Conservation (phyloP, 53 echinoderm and acorn worm genomes). For the Antedon mediterranea region DNA sequence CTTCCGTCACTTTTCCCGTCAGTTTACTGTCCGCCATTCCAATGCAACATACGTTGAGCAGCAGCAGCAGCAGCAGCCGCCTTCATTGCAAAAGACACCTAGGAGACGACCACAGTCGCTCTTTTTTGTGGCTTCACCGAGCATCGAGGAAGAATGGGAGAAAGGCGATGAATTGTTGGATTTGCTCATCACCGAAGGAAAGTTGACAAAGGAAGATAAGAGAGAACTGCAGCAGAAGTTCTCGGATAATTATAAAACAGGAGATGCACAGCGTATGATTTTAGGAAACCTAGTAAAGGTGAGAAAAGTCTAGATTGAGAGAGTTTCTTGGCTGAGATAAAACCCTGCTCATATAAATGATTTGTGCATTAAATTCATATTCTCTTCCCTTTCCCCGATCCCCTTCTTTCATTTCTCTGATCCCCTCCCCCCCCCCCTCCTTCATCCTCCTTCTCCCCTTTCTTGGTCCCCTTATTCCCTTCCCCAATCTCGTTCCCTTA, state of each 20-base stretch:
- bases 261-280: conserved; percentile 90
- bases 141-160: conserved; percentile 48
- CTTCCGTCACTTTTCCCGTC: background rate
- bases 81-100: background rate
- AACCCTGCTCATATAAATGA: too few relatives aligned
- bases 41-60: background rate
- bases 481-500: too few relatives aligned
- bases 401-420: too few relatives aligned
- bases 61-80: background rate
- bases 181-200: conserved; percentile 85
- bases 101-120: background rate
- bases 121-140: conserved; percentile 19
- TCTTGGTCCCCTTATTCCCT: too few relatives aligned
- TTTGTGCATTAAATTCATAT: too few relatives aligned
- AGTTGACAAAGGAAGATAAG: conserved; percentile 62
- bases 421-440: too few relatives aligned
- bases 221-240: conserved; percentile 63
- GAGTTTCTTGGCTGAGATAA: too few relatives aligned
- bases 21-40: background rate
- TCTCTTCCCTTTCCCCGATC: too few relatives aligned
- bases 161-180: conserved; percentile 71
- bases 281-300: conserved; percentile 94
- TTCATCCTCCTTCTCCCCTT: too few relatives aligned
- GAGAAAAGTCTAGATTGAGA: too few relatives aligned
- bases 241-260: conserved; percentile 74